Percentiles rank a stretch among this genome's conserved stretches.
phyloP scores from a whole-genome alignment of 2,888 invertebrate genomes.

The Cantharis rufa region DNA sequence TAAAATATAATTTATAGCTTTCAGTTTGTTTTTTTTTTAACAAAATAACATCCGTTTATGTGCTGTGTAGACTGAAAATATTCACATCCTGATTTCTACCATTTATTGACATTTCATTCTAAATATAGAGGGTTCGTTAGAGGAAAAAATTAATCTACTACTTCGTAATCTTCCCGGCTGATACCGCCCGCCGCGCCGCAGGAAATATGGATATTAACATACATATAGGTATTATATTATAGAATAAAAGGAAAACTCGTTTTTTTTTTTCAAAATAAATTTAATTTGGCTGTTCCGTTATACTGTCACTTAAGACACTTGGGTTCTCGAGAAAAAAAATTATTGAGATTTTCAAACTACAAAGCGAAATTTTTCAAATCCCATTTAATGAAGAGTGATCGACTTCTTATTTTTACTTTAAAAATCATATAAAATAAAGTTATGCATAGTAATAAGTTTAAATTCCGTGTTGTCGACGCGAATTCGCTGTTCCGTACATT shows the following conservation, averaged over 20 bases:
- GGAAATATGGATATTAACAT: background rate
- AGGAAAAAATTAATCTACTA: background rate
- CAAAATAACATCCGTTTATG: background rate
- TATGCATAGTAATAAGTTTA: background rate
- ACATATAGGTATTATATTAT: background rate
- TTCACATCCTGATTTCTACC: background rate
- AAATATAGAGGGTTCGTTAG: constrained; percentile 8
- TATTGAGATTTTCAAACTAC: background rate
- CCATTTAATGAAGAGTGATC: background rate
- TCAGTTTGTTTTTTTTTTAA: background rate
- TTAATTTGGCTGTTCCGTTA: background rate
- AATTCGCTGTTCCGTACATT: too few species aligned
- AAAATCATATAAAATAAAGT: background rate
- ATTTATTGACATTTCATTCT: constrained; percentile 10
- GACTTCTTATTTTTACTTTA: background rate
- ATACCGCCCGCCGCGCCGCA: constrained; percentile 1
- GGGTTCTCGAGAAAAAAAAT: background rate
- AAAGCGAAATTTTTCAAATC: background rate
- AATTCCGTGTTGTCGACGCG: too few species aligned
- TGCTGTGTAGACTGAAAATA: background rate
- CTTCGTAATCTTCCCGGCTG: constrained; percentile 19
- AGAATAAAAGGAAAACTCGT: background rate
- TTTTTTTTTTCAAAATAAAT: background rate
- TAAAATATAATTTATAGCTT: too few species aligned
- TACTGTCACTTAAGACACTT: background rate